Base-by-base conservation (phyloP, 2,888 invertebrate genomes). In the Melanchra persicariae region DNA sequence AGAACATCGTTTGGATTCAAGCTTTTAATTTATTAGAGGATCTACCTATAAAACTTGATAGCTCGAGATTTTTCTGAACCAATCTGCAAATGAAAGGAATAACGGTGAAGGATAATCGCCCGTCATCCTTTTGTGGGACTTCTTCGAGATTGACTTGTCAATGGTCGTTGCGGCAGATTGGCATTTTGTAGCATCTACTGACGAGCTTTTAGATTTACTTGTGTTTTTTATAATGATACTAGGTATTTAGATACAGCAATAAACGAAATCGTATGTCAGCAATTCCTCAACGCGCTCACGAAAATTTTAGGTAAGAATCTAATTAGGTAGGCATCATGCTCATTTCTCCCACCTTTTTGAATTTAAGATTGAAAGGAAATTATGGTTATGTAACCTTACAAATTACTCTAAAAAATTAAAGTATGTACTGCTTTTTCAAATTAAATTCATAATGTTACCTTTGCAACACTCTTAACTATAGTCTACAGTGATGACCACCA, bases 41-140 rank as follows among this genome's bases (percentile, higher is more conserved):
- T 69, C 60, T 37, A 15, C 3, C n/a, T 55, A 77, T 74, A 69
- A 76, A 63, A 59, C n/a, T 74, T 66, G 60, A 84, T 68, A 51
- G 37, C 43, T 24, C n/a, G n/a, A 43, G 61, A 75, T 72, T 70
- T 73, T 72, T 83, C 59, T 70, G 43, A 68, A 69, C 51, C 26
- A 67, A 73, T 69, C 58, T 70, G 52, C 40, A 64, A 69, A 77
- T 81, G 52, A 84, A 84, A 77, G 51, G 49, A 59, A 62, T n/a
- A 63, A 24, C 17, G 51, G 12, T 22, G 15, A 34, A 51, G 59
- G 62, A 60, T 81, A 68, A 67, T 51, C 24, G 58, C 26, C 22
- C 43, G 61, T 52, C 54, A 60, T 26, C 12, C 58, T 62, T 75
- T 81, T 75, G 54, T 55, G 34, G 59, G 51, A 49, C 12, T 60